Evolutionary conservation across 2,888 invertebrate genomes (phyloP), one percentile per base, ranked within the genome.

Genomic region (Lasioglossum malachurum): DNA sequence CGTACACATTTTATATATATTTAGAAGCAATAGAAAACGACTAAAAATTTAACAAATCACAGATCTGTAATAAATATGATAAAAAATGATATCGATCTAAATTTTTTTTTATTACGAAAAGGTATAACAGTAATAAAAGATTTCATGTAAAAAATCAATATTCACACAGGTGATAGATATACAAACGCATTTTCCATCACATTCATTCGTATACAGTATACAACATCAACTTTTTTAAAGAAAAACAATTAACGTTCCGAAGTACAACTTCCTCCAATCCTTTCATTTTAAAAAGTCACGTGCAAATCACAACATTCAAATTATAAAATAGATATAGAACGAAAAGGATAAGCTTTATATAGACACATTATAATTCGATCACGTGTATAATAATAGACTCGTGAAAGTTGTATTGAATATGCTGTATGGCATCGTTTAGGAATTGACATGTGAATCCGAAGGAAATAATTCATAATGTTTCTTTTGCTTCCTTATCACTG

Each of bases 121-220:
- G 71, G 31, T 64, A 67, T 57, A 53, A 41, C 27, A 44, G 19
- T 23, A 73, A 38, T 7, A 31, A 44, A 67, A 23, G 19, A 67
- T 38, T 44, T 10, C 38, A 23, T 27, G 4, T 16, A 31, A 49
- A 44, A 12, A 64, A 4, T 35, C 44, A 60, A 49, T 75, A 71
- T 86, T 82, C 75, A 72, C 76, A 86, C 85, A 72, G 57, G 49
- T 41, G 80, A 84, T 57, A 44, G 53, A 78, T 38, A 16, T 64
- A 71, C 49, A 86, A 86, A 80, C 46, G 64, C n/a, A 75, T 84
- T 84, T 60, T 44, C 75, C 75, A 71, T 35, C 41, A 67, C 67
- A 69, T 69, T 84, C 57, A 14, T 78, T 78, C 57, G 64, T 75
- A 75, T 77, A 80, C 27, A 81, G 64, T 75, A 75, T 77, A 80